These are phyloP conservation scores for Lacanobia oleracea DNA, from an alignment of 2,888 invertebrate species.

Conservation along the genomic window DNA sequence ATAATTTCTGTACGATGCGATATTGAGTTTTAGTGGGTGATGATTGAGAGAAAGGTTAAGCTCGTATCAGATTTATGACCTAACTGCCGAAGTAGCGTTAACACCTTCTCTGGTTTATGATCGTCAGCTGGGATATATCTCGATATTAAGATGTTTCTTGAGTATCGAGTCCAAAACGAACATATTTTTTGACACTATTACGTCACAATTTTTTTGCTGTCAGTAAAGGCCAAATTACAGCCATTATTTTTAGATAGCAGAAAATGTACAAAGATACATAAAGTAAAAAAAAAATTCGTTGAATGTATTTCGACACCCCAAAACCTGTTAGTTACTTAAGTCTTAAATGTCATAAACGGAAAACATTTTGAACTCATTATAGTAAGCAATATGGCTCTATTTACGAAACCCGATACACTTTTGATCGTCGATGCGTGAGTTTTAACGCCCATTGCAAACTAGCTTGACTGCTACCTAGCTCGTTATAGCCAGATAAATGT, in stretches of 20 bases:
- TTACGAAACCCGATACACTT: slow-evolving; percentile 56
- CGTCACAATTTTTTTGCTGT: background rate
- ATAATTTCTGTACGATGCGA: slow-evolving; percentile 50
- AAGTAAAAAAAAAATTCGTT: background rate
- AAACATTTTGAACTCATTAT: slow-evolving; percentile 34
- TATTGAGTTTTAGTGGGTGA: slow-evolving; percentile 43
- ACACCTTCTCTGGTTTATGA: slow-evolving; percentile 19
- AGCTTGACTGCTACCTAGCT: slow-evolving; percentile 37
- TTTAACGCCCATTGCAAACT: slow-evolving; percentile 54
- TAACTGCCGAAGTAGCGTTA: slow-evolving; percentile 14
- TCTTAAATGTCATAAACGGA: slow-evolving; percentile 4
- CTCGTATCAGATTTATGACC: slow-evolving; percentile 36
- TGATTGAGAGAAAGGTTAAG: slow-evolving; percentile 41
- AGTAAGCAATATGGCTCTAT: slow-evolving; percentile 37
- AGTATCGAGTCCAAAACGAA: background rate
- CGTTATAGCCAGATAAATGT: slow-evolving; percentile 48
- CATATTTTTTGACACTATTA: background rate
- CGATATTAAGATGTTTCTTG: background rate
- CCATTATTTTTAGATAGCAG: background rate
- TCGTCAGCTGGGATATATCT: background rate
- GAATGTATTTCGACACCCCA: slow-evolving; percentile 3
- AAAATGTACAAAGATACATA: no score
- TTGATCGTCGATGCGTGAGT: slow-evolving; percentile 54
- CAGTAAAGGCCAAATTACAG: no score
- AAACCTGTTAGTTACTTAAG: slow-evolving; percentile 8